Base-by-base conservation (phyloP, 2,113 vertebrate genomes). In the Donacobius atricapilla region DNA sequence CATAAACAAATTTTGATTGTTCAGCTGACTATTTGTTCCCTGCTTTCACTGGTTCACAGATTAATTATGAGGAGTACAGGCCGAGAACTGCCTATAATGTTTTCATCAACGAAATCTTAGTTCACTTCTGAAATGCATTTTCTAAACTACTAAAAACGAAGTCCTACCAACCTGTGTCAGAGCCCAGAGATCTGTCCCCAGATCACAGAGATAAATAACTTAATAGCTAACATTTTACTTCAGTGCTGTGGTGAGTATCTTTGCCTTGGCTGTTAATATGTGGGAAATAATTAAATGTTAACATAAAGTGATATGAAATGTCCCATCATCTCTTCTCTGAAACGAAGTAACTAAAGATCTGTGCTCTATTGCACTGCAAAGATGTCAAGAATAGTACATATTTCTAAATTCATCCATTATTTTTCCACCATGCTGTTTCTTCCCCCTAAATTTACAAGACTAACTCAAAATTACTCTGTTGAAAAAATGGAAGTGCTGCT, bases 211-310 rank as follows among this genome's bases (percentile, higher is more conserved):
- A 25, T 72, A 85, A 85, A 40, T 48, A 80, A 69, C 78, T 91
- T 87, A 91, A 94, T 89, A 89, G 80, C 80, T 94, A 87, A 94
- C 57, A 48, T 71, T 92, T 90, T 89, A 92, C 76, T 92, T 90
- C 71, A 76, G 73, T 22, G 35, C n/a, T 53, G 37, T n/a, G 65
- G 56, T n/a, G n/a, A n/a, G n/a, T 87, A 87, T 48, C 72, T 94
- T 89, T 88, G 89, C 60, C 81, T 87, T 79, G 45, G 37, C 8
- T 80, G 75, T 73, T 90, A 91, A 61, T 64, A 69, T 51, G 53
- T 56, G 47, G 57, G 61, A 79, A 91, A 91, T 77, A 93, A 94
- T 92, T 90, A 80, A 93, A 89, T 63, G 66, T 83, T 77, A 93
- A 88, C 6, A 6, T 53, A 37, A 89, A 70, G 24, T 27, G 22